Percentiles rank a stretch among this genome's conserved stretches.
Evolutionary conservation across 2,888 invertebrate genomes (phyloP).

Genomic region (Drosophila conformis): DNA sequence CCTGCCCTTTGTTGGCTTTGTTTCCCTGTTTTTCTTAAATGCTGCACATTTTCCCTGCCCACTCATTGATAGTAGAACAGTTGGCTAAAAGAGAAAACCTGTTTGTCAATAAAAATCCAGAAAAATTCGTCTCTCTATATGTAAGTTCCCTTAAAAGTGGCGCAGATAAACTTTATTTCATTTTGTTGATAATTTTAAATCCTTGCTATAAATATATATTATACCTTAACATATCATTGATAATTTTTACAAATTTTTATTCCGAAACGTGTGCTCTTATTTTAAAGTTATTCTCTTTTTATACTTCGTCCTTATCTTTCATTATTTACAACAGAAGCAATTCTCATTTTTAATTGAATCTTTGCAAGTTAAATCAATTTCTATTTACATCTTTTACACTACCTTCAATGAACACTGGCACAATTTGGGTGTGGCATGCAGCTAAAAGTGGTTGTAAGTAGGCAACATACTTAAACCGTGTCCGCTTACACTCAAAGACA

Average conservation of each 20-base stretch:
- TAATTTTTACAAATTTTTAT: not conserved
- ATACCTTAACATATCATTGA: not conserved
- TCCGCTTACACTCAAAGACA: not conserved
- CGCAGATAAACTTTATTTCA: not conserved
- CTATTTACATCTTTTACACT: not conserved
- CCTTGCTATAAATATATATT: not conserved
- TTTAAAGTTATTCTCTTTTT: not conserved
- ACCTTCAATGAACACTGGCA: not conserved
- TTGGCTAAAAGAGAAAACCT: not conserved
- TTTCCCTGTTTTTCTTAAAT: not conserved
- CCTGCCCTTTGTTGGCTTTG: conserved; percentile 53
- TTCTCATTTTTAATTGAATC: not conserved
- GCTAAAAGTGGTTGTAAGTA: conserved; percentile 32
- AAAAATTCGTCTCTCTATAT: not conserved
- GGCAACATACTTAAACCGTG: conserved; percentile 26
- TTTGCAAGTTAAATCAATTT: not conserved
- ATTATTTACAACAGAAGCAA: not conserved
- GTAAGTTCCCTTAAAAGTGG: not conserved
- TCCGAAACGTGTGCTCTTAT: not conserved
- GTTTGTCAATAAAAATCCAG: not conserved
- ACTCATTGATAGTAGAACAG: not conserved
- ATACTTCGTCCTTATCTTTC: not conserved
- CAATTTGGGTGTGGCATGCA: conserved; percentile 14
- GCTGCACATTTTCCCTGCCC: not conserved
- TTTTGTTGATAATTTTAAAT: not conserved